phyloP scores from a whole-genome alignment of 92 coral and sea anemone species.

The Epizoanthus fatuus region DNA sequence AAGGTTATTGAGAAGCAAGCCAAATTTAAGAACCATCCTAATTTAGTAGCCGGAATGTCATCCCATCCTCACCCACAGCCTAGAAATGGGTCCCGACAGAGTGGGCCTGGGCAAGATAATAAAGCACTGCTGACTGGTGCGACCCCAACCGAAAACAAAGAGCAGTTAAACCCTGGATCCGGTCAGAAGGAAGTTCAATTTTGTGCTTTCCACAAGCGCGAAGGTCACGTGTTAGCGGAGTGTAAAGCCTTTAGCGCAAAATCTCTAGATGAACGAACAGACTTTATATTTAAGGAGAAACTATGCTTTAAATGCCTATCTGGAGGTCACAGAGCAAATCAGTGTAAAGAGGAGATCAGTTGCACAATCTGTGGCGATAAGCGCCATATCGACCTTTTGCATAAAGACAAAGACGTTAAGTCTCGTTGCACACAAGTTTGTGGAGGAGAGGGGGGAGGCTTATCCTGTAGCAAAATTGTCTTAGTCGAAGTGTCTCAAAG shows the following conservation, averaged over 20 bases:
- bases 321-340: background rate
- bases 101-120: slow-evolving; percentile 1
- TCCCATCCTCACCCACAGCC: slow-evolving; percentile 7
- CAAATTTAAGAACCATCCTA: slow-evolving; percentile 25
- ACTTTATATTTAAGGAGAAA: slow-evolving; percentile 5
- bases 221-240: slow-evolving; percentile 34
- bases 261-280: slow-evolving; percentile 9
- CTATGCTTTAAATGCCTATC: slow-evolving; percentile 5
- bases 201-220: slow-evolving; percentile 8
- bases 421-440: slow-evolving; percentile 42
- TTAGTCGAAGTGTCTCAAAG: slow-evolving; percentile 42
- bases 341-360: slow-evolving; percentile 15
- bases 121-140: background rate
- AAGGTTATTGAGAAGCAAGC: slow-evolving; percentile 17
- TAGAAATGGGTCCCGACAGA: slow-evolving; percentile 10
- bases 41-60: slow-evolving; percentile 8
- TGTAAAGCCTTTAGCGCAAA: slow-evolving; percentile 9
- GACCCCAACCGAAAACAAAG: background rate
- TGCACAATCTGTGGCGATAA: slow-evolving; percentile 47
- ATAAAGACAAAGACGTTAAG: slow-evolving; percentile 21
- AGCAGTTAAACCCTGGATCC: background rate
- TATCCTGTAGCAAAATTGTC: slow-evolving; percentile 51
- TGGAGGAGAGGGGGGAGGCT: slow-evolving; percentile 39
- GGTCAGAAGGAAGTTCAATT: background rate
- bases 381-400: slow-evolving; percentile 52